Evolutionary conservation across 2,113 vertebrate genomes (phyloP).

Genomic region (Willisornis vidua): DNA sequence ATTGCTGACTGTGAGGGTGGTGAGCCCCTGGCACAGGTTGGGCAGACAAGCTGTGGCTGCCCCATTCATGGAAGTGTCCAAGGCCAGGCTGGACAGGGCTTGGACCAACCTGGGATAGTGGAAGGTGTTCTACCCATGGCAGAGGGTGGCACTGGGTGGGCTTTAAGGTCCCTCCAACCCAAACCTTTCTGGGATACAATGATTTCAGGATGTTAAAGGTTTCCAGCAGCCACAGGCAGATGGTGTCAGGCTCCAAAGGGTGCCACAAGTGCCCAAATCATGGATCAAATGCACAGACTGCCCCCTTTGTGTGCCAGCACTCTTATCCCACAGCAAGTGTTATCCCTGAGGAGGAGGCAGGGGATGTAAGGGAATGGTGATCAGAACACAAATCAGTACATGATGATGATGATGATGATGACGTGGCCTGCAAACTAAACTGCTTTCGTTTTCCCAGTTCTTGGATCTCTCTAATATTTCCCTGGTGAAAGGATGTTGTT

Average conservation of each 20-base stretch:
- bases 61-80: background rate
- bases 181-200: background rate
- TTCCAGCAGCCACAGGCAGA: background rate
- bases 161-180: background rate
- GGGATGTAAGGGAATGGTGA: no score
- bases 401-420: no score
- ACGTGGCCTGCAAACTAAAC: no score
- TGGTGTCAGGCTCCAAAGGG: background rate
- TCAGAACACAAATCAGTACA: no score
- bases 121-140: background rate
- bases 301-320: no score
- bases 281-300: background rate
- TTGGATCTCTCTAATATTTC: background rate
- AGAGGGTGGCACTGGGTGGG: background rate
- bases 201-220: background rate
- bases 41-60: no score
- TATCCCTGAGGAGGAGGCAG: no score
- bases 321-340: no score
- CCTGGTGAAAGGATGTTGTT: background rate
- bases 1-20: background rate
- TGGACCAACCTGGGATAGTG: background rate
- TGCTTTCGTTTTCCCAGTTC: no score
- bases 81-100: background rate
- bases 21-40: no score
- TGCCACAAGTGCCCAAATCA: background rate